Conservation (phyloP, 2,888 invertebrate species). For the Ichneumoninae sp. region DNA sequence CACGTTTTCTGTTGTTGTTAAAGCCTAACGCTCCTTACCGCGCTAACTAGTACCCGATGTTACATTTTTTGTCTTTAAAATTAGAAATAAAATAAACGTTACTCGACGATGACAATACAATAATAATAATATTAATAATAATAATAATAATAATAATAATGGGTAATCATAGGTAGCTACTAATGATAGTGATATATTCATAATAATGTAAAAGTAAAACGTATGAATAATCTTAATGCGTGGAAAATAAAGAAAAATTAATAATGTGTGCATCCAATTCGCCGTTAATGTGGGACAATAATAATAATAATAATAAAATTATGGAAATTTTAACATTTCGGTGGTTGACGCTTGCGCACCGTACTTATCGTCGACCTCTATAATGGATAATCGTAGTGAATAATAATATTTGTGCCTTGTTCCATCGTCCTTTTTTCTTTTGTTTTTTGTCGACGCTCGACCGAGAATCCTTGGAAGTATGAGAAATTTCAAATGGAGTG, state of each 20-base stretch:
- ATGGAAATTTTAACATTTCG: constrained; percentile 70
- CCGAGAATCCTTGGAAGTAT: constrained; percentile 36
- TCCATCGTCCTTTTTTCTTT: constrained; percentile 20
- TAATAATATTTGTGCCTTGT: constrained; percentile 57
- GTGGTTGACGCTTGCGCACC: constrained; percentile 63
- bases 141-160: constrained; percentile 66
- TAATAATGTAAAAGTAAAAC: constrained; percentile 75
- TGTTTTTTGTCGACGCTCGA: constrained; percentile 12
- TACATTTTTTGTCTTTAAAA: constrained; percentile 74
- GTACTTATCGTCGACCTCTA: constrained; percentile 58
- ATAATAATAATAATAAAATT: constrained; percentile 66
- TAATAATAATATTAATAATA: constrained; percentile 69
- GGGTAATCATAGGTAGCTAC: constrained; percentile 67
- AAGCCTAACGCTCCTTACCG: constrained; percentile 75
- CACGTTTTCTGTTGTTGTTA: constrained; percentile 68
- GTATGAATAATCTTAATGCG: constrained; percentile 74
- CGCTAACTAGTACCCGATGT: constrained; percentile 80
- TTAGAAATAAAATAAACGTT: constrained; percentile 77
- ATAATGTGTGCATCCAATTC: constrained; percentile 68
- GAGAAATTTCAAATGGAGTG: constrained; percentile 36
- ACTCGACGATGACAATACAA: constrained; percentile 74
- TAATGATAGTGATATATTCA: constrained; percentile 69
- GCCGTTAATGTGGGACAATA: constrained; percentile 54
- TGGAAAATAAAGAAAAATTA: constrained; percentile 72
- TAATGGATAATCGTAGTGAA: constrained; percentile 50